Percentiles rank a stretch among this genome's conserved stretches.
Conservation (phyloP, 2,113 vertebrate species). For the Callipepla californica region DNA sequence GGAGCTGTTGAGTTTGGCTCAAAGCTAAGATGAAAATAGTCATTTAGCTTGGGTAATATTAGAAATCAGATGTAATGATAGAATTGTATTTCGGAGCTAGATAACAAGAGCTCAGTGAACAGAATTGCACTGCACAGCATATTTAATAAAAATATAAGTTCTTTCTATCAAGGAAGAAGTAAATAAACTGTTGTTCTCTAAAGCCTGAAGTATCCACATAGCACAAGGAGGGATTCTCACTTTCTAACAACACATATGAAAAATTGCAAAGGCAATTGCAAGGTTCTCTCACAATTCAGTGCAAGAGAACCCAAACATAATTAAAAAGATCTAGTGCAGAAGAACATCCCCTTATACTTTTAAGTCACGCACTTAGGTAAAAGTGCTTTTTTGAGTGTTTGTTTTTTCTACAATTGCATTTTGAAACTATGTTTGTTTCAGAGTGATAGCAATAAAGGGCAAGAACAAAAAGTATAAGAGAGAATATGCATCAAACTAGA, state of each 20-base stretch:
- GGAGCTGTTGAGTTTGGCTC: not conserved
- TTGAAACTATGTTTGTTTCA: not conserved
- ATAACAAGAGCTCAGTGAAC: not conserved
- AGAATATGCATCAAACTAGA: not conserved
- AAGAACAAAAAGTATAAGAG: not conserved
- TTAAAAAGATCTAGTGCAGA: not conserved
- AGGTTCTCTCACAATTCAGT: not conserved
- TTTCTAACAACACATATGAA: not conserved
- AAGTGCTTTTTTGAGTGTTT: not conserved
- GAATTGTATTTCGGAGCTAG: not conserved
- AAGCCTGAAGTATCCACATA: not conserved
- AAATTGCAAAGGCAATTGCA: not conserved
- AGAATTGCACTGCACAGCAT: not conserved
- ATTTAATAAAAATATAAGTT: not conserved
- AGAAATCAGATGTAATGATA: not conserved
- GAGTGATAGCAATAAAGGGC: not conserved
- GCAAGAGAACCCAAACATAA: not conserved
- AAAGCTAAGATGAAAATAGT: conserved; percentile 17
- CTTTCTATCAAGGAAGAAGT: not conserved
- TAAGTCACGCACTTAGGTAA: not conserved
- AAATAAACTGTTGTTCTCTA: not conserved
- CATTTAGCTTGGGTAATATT: not conserved
- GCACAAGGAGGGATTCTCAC: not conserved
- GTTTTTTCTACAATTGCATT: not conserved
- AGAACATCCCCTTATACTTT: not conserved